Base-by-base conservation (phyloP, 2,113 vertebrate species). In the Ptychochromis oligacanthus region DNA sequence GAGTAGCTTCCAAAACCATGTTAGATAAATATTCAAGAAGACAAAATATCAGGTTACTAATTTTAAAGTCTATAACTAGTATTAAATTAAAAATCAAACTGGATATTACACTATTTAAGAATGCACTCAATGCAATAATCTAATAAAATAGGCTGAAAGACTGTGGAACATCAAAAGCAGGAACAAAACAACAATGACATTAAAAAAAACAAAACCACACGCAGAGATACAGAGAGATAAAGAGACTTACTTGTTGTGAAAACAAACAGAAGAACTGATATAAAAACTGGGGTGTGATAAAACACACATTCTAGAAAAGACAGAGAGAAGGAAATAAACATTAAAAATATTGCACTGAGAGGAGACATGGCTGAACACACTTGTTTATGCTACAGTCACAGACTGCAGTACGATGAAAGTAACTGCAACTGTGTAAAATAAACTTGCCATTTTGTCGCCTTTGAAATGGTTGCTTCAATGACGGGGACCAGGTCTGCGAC, bases 241-340 rank as follows among this genome's bases (percentile, higher is more conserved):
- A 26, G 79, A 59, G 90, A 97, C 98, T 98, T 96, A 99, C 98
- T 95, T 99, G 98, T 94, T 99, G 98, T 95, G 98, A 99, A 97
- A 99, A 99, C 95, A 99, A 97, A 96, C 98, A 99, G 97, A 97
- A 98, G 97, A 99, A 99, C 96, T 99, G 98, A 97, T 99, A 99
- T 96, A 99, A 98, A 99, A 99, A 99, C 81, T 99, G 98, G 83
- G 98, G 98, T 86, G 98, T 99, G 96, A 99, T 99, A 98, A 99
- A 99, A 96, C 98, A 99, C 95, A 99, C 98, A 97, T 99, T 99
- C 98, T 99, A 96, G 91, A 97, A 89, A 95, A 95, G 60, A 96
- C 92, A 93, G 87, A 93, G 70, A 81, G 78, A 87, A 77, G 60
- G 55, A 82, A 67, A 74, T 18, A 82, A 75, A 85, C 12, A 70